phyloP scores from a whole-genome alignment of 2,888 invertebrate species.

The Toxonevra muliebris region DNA sequence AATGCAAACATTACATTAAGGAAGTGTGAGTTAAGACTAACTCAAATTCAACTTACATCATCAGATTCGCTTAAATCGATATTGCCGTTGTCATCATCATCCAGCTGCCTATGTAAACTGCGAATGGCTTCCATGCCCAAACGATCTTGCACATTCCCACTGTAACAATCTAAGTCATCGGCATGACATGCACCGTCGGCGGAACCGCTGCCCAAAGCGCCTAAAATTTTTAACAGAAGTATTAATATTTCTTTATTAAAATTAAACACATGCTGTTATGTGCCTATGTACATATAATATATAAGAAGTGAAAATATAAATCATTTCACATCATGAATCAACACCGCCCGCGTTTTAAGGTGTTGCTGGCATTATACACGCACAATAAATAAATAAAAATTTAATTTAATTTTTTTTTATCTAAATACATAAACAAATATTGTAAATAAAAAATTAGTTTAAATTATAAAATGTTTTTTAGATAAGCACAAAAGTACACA shows the following conservation, averaged over 20 bases:
- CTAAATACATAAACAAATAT: conserved; percentile 23
- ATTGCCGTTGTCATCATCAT: conserved; percentile 97
- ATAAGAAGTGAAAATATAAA: background rate
- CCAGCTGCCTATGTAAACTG: conserved; percentile 90
- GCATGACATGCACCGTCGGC: conserved; percentile 60
- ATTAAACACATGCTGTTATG: too few species aligned
- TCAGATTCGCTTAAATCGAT: conserved; percentile 97
- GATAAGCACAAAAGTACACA: conserved; percentile 1
- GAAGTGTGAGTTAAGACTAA: background rate
- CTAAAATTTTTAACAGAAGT: conserved; percentile 44
- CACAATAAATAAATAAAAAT: conserved; percentile 21
- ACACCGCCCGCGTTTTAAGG: too few species aligned
- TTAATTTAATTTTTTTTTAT: conserved; percentile 12
- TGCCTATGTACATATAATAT: background rate
- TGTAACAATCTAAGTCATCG: conserved; percentile 80
- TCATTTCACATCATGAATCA: too few species aligned
- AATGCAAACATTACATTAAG: background rate
- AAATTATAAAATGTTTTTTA: conserved; percentile 6
- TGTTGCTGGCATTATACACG: too few species aligned
- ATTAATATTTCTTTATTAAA: too few species aligned
- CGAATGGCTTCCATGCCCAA: conserved; percentile 92
- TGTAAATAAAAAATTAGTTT: conserved; percentile 11
- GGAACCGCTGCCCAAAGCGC: conserved; percentile 57
- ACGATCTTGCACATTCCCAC: conserved; percentile 77
- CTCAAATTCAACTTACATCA: conserved; percentile 75